These are phyloP conservation scores for Xenopus laevis DNA, from an alignment of 2,113 vertebrate species.

Conservation along the genomic window DNA sequence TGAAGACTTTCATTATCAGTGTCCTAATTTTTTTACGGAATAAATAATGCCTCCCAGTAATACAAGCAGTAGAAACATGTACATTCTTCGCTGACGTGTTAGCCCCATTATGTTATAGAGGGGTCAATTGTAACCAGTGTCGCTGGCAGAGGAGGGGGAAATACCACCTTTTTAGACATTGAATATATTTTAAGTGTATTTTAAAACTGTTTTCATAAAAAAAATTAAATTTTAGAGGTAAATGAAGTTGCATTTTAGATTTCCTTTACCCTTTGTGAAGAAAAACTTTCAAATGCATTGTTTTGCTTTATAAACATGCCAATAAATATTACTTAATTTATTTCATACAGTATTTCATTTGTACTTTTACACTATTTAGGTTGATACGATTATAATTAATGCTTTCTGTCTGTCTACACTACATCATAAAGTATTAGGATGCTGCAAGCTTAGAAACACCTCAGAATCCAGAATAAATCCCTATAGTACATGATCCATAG, in stretches of 20 bases:
- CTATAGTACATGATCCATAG: too few relatives aligned
- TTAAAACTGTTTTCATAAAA: conserved; percentile 55
- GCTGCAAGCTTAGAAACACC: too few relatives aligned
- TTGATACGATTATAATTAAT: too few relatives aligned
- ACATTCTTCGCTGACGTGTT: neutral
- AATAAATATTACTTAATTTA: conserved; percentile 50
- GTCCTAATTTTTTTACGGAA: conserved; percentile 52
- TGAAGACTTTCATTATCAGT: conserved; percentile 47
- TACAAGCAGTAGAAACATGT: conserved; percentile 45
- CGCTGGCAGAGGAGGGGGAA: conserved; percentile 20
- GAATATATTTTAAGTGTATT: conserved; percentile 54
- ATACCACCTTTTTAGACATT: conserved; percentile 51
- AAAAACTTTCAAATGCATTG: conserved; percentile 45
- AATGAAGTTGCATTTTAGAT: conserved; percentile 65
- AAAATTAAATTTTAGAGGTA: conserved; percentile 65
- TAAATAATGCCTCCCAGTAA: conserved; percentile 44
- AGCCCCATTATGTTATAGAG: neutral
- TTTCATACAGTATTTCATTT: conserved; percentile 52
- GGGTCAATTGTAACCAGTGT: neutral
- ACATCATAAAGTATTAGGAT: too few relatives aligned
- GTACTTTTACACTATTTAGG: conserved; percentile 10
- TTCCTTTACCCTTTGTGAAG: conserved; percentile 63
- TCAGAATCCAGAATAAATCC: too few relatives aligned
- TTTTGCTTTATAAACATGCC: conserved; percentile 55
- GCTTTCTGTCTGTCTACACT: too few relatives aligned